phyloP scores from a whole-genome alignment of 2,113 vertebrate genomes.

The Lepisosteus osseus region DNA sequence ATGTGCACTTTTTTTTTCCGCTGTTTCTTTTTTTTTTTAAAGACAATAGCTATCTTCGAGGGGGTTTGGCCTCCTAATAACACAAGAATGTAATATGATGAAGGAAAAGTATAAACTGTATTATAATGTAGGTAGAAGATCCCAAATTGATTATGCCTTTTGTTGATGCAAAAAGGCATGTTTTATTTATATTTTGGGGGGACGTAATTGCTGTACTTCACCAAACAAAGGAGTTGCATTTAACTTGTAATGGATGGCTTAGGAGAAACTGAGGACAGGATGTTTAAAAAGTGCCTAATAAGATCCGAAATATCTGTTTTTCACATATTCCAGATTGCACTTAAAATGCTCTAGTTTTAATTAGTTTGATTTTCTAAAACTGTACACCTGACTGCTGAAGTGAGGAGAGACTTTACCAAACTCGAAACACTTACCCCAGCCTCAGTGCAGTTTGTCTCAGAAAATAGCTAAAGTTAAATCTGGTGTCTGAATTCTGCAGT shows the following conservation, averaged over 20 bases:
- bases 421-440: not conserved
- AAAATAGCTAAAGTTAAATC: not conserved
- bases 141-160: constrained; percentile 76
- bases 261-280: constrained; percentile 34
- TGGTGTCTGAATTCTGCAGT: constrained; percentile 5
- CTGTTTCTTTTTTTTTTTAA: constrained; percentile 39
- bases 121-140: constrained; percentile 61
- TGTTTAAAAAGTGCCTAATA: constrained; percentile 77
- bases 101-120: constrained; percentile 67
- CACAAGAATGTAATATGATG: constrained; percentile 75
- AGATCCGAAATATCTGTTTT: constrained; percentile 38
- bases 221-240: constrained; percentile 58
- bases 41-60: constrained; percentile 40
- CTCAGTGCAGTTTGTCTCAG: no score
- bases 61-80: constrained; percentile 53
- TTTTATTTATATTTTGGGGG: constrained; percentile 41
- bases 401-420: not conserved
- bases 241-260: constrained; percentile 51
- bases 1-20: constrained; percentile 55
- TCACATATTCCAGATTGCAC: constrained; percentile 51
- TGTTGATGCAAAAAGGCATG: constrained; percentile 72
- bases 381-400: not conserved
- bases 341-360: constrained; percentile 27
- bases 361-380: constrained; percentile 12
- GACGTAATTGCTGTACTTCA: constrained; percentile 12